These are phyloP conservation scores for Branchinecta lindahli DNA, from an alignment of 1,140 invertebrate species.

Conservation along the genomic window DNA sequence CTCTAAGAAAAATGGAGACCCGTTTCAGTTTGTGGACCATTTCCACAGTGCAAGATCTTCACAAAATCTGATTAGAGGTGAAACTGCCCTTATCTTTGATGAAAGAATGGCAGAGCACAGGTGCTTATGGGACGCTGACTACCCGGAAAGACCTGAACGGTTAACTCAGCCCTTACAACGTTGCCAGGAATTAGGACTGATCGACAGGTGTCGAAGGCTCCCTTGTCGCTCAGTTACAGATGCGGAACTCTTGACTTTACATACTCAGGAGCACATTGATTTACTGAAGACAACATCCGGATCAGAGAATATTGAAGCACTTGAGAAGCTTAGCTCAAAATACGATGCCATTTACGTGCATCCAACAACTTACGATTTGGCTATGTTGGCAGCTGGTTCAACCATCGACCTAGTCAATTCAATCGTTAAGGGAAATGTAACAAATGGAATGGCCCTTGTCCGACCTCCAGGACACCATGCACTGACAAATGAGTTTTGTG, in stretches of 20 bases:
- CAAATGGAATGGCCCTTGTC: constrained; percentile 70
- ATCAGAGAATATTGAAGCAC: constrained; percentile 32
- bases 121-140: constrained; percentile 65
- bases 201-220: constrained; percentile 47
- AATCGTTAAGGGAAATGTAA: constrained; percentile 47
- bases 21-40: constrained; percentile 6
- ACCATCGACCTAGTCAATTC: constrained; percentile 61
- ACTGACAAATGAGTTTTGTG: constrained; percentile 68
- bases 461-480: constrained; percentile 95
- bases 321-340: constrained; percentile 50
- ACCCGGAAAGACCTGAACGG: constrained; percentile 65
- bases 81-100: constrained; percentile 65
- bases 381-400: constrained; percentile 58
- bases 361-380: constrained; percentile 64
- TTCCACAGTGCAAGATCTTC: constrained; percentile 39
- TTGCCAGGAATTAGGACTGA: constrained; percentile 51
- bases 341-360: constrained; percentile 78
- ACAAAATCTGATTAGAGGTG: constrained; percentile 37
- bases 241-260: constrained; percentile 49
- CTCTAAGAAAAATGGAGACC: neutral
- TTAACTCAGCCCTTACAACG: constrained; percentile 50
- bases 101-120: constrained; percentile 54
- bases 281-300: constrained; percentile 46
- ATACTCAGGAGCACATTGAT: constrained; percentile 45
- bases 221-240: constrained; percentile 45